A percentile compares a stretch with the other conserved stretches of the same genome.
phyloP scores from a whole-genome alignment of 1,140 invertebrate genomes.

The Cydia amplana region DNA sequence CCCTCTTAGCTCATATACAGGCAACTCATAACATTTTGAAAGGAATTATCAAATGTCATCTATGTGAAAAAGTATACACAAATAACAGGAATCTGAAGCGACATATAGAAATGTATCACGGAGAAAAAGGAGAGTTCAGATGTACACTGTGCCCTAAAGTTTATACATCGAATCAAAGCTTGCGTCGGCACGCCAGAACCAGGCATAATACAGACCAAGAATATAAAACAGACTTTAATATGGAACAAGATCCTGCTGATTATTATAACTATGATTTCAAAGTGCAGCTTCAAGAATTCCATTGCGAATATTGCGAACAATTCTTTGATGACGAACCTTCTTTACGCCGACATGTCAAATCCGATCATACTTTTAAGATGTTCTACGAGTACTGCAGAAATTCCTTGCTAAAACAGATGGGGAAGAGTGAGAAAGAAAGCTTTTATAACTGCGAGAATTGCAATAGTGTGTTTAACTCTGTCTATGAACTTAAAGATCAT shows the following conservation, averaged over 20 bases:
- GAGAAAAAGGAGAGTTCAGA: constrained; percentile 49
- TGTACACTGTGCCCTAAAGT: constrained; percentile 62
- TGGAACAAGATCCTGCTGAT: neutral
- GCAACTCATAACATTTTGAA: constrained; percentile 39
- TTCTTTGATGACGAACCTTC: constrained; percentile 45
- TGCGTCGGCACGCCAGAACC: constrained; percentile 49
- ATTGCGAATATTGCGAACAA: constrained; percentile 50
- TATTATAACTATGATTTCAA: constrained; percentile 1
- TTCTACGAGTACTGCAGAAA: constrained; percentile 66
- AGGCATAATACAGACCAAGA: constrained; percentile 41
- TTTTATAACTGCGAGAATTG: constrained; percentile 57
- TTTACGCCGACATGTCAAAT: constrained; percentile 59
- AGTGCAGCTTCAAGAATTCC: constrained; percentile 6
- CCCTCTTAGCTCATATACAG: constrained; percentile 55
- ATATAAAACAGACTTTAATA: neutral
- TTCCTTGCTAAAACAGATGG: constrained; percentile 42
- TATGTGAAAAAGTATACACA: constrained; percentile 57
- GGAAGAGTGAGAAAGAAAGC: constrained; percentile 18
- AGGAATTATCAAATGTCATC: constrained; percentile 46
- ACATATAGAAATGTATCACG: constrained; percentile 58
- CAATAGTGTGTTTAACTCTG: constrained; percentile 40
- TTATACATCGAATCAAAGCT: constrained; percentile 62
- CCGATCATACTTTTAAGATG: constrained; percentile 54
- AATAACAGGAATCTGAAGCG: constrained; percentile 57
- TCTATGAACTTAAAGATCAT: constrained; percentile 59